Evolutionary conservation across 2,888 invertebrate species (phyloP).

Genomic region (Ectemnius continuus): DNA sequence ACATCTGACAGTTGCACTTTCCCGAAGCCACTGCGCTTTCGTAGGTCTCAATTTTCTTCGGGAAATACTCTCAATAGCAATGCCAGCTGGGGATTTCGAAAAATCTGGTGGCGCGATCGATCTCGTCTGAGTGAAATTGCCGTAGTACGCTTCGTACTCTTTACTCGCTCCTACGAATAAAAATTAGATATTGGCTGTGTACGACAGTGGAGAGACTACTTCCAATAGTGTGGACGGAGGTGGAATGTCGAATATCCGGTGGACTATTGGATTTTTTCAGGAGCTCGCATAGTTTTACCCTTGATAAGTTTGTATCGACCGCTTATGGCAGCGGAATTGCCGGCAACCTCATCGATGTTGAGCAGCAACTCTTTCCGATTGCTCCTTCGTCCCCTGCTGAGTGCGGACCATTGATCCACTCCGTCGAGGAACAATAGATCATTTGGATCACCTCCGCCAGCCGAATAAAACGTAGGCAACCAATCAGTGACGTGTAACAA

Average conservation of each 20-base stretch:
- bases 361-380: conserved; percentile 83
- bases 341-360: conserved; percentile 83
- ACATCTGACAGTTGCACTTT: conserved; percentile 59
- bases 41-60: conserved; percentile 11
- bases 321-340: conserved; percentile 54
- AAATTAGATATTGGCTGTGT: too few relatives aligned
- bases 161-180: conserved; percentile 47
- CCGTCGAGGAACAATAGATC: conserved; percentile 80
- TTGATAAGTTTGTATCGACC: conserved; percentile 67
- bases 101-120: conserved; percentile 44
- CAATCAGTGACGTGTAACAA: conserved; percentile 91
- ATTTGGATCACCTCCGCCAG: conserved; percentile 70
- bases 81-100: conserved; percentile 56
- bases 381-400: conserved; percentile 65
- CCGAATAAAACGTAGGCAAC: conserved; percentile 85
- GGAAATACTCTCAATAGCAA: conserved; percentile 54
- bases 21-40: conserved; percentile 47
- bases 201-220: too few relatives aligned
- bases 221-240: too few relatives aligned
- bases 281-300: conserved; percentile 49
- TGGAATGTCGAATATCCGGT: not conserved
- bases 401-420: conserved; percentile 75
- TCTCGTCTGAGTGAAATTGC: conserved; percentile 51
- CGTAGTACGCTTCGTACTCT: conserved; percentile 58
- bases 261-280: not conserved